Base-by-base conservation (phyloP, 30 jellyfish, hydroid and myxozoan species). In the Aurelia sp. region DNA sequence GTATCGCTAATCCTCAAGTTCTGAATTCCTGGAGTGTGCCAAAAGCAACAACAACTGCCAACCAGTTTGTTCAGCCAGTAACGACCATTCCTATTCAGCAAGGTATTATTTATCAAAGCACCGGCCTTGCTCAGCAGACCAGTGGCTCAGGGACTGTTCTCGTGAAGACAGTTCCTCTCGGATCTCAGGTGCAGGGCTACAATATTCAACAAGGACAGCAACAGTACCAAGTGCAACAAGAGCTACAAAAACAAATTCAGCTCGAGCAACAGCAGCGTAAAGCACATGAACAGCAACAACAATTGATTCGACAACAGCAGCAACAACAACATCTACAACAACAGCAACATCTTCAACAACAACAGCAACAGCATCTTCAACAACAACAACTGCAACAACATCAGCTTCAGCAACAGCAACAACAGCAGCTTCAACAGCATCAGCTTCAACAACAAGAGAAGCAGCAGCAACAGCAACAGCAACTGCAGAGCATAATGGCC, bases 21-120 rank as follows among this genome's bases (percentile, higher is more conserved):
- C 74, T 72, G 31, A 75, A 72, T 55, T 53, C 86, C 3, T 75
- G 86, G 86, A 75, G 86, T 30, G 38, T 75, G 18, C 35, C 74
- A 13, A 31, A 75, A 48, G 60, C 58, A 30, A 76, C 88, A 18
- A 76, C 47, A 44, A 62, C 66, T 72, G 51, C 80, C 58, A 79
- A 44, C 51, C 47, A 63, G 19, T 24, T 63, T 17, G 65, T 27
- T 20, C 75, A 21, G 53, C 75, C 75, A 13, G 40, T 21, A 13
- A 64, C 75, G 9, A 69, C 80, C 5, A 33, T 31, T 31, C 60
- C 62, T 51, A 12, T 55, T 41, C 80, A 69, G 35, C 80, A 41
- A 18, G 35, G 62, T 20, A 24, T 33, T 51, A 22, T 63, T 20
- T 61, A 41, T 44, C 80, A 62, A 21, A 63, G 31, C 40, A 19